Evolutionary conservation across 2,888 invertebrate genomes (phyloP).

Genomic region (Rhamphomyia laevipes): DNA sequence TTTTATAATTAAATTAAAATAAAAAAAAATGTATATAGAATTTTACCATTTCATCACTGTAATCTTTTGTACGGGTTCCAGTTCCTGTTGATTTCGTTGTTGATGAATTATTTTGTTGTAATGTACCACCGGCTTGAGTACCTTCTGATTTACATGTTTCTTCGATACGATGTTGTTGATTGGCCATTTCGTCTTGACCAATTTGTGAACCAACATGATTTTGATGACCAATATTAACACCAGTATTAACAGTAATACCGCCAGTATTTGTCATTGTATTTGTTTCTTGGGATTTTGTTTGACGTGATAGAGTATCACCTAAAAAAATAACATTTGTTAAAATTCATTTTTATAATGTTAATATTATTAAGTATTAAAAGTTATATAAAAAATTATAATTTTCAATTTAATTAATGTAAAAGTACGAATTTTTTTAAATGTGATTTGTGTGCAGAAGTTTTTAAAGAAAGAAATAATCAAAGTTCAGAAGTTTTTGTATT

Average conservation of each 20-base stretch:
- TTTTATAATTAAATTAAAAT: not conserved
- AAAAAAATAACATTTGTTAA: not conserved
- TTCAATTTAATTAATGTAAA: too few relatives aligned
- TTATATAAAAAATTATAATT: too few relatives aligned
- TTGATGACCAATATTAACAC: slow-evolving; percentile 38
- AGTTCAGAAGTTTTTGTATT: too few relatives aligned
- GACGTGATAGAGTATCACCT: slow-evolving; percentile 44
- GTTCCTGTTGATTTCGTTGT: slow-evolving; percentile 52
- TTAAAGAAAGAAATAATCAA: too few relatives aligned
- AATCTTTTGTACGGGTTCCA: slow-evolving; percentile 50
- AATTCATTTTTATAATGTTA: too few relatives aligned
- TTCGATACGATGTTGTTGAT: slow-evolving; percentile 41
- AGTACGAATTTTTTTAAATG: too few relatives aligned
- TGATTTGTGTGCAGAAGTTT: too few relatives aligned
- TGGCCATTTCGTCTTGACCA: slow-evolving; percentile 39
- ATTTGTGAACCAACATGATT: slow-evolving; percentile 53
- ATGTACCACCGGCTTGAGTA: slow-evolving; percentile 68
- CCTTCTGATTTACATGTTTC: slow-evolving; percentile 64
- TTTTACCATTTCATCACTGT: slow-evolving; percentile 53
- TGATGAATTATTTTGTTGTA: slow-evolving; percentile 43
- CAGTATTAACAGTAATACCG: slow-evolving; percentile 36
- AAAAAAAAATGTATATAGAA: too few relatives aligned
- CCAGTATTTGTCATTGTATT: slow-evolving; percentile 54
- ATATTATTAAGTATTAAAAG: too few relatives aligned
- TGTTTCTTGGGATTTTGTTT: slow-evolving; percentile 61